Percentiles rank a stretch among this genome's conserved stretches.
Conservation (phyloP, 2,888 invertebrate species). For the Parelbella ahira region DNA sequence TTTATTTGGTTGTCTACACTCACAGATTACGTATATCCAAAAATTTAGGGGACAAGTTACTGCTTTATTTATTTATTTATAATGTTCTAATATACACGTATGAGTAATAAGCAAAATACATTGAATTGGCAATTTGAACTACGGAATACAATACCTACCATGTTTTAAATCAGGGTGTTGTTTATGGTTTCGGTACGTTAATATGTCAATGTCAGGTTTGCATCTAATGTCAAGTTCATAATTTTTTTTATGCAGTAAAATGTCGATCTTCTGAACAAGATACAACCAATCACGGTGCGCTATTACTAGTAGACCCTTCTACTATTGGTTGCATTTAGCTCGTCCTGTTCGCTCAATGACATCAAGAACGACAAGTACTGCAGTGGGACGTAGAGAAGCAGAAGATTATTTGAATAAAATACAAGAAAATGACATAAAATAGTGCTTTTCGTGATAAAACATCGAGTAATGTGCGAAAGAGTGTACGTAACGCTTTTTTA, state of each 20-base stretch:
- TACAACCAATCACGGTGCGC: conserved; percentile 1
- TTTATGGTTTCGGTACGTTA: too few relatives aligned
- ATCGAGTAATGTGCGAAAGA: conserved; percentile 6
- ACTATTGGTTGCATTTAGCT: conserved; percentile 6
- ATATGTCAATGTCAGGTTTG: conserved; percentile 13
- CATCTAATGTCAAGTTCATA: conserved; percentile 3
- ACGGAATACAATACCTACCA: too few relatives aligned
- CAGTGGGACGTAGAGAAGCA: conserved; percentile 13
- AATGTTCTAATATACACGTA: too few relatives aligned
- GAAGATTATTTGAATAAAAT: conserved; percentile 6
- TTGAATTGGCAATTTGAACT: too few relatives aligned
- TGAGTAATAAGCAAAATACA: too few relatives aligned
- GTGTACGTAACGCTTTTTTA: conserved; percentile 8
- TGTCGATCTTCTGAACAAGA: conserved; percentile 1
- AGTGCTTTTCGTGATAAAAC: conserved; percentile 7
- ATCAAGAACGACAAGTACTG: conserved; percentile 3
- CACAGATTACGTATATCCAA: too few relatives aligned
- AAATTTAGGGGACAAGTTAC: too few relatives aligned
- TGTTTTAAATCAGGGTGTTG: too few relatives aligned
- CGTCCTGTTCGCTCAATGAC: conserved; percentile 4
- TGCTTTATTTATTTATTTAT: too few relatives aligned
- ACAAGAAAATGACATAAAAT: conserved; percentile 4
- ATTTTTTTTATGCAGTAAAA: conserved; percentile 16
- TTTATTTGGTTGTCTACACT: too few relatives aligned
- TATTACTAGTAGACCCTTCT: not conserved